Base-by-base conservation (phyloP, 2,888 invertebrate genomes). In the Eupeodes luniger region DNA sequence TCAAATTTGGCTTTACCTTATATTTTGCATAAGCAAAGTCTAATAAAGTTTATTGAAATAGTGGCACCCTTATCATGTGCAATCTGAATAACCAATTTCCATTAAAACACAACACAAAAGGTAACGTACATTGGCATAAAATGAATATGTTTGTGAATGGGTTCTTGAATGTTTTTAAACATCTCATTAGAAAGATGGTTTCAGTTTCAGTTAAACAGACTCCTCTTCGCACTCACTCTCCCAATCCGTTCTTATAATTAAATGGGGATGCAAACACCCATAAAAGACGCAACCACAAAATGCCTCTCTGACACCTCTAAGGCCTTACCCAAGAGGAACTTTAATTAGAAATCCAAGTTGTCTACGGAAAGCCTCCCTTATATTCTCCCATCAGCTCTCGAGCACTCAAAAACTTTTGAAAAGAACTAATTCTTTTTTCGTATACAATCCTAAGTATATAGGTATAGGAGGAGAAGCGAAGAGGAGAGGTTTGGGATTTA, bases 341-440 rank as follows among this genome's bases (percentile, higher is more conserved):
- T 88, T 81, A 88, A 88, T 88, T 88, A 88, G 81, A 81, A 87
- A 87, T 77, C 84, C 84, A 84, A 77, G 87, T 80, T 72, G 72
- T 44, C 44, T 76, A 72, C 70, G 74, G 67, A 64, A 72, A 72
- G 1, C 59, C 55, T 9, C 69, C 69, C 40, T 55, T 55, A 12
- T 53, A 19, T 19, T 19, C 16, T 11, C 5, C 12, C 59, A 34
- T 14, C 34, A 44, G 19, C 59, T 66, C 53, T 55, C 53, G 61
- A 80, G 59, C 66, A 59, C 66, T 62, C 70, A 57, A 16, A 66
- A 76, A 75, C 78, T 72, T 61, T 19, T 16, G n/a, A 72, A 55
- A 81, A 70, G 66, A 80, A 66, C 72, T 72, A 51, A 14, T 59
- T 72, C 47, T 72, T 59, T 72, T 72, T 19, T 47, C 44, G 53